Conservation (phyloP, 2,888 invertebrate species). For the Rhopalosiphum nymphaeae region DNA sequence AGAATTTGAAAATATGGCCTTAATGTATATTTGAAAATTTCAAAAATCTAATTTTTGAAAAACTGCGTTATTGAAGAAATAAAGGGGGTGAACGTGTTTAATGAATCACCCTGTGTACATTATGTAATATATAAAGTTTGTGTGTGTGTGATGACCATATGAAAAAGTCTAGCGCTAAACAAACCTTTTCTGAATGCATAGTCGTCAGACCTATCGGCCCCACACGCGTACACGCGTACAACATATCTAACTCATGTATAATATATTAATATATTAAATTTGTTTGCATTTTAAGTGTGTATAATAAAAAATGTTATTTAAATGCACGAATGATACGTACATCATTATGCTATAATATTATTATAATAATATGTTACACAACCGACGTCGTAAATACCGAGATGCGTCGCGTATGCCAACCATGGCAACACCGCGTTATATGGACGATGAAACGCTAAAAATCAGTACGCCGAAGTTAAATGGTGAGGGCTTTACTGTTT, state of each 20-base stretch:
- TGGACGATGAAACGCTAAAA: neutral
- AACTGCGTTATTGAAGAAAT: neutral
- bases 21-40: neutral
- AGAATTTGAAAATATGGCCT: neutral
- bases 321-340: neutral
- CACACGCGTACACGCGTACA: neutral
- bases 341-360: neutral
- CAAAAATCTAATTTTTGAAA: neutral
- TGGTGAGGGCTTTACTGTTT: neutral
- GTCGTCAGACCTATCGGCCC: neutral
- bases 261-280: constrained; percentile 4
- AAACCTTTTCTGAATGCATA: neutral
- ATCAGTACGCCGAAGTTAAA: neutral
- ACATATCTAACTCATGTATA: neutral
- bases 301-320: neutral
- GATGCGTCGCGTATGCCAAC: neutral
- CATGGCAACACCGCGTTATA: neutral
- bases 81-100: neutral
- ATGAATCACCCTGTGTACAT: neutral
- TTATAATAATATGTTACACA: neutral
- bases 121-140: neutral
- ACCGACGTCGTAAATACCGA: neutral
- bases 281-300: neutral
- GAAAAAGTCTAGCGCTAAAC: neutral
- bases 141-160: neutral